A percentile compares a stretch with the other conserved stretches of the same genome.
Evolutionary conservation across 1,140 invertebrate genomes (phyloP).

Genomic region (Drosophila carrolli): DNA sequence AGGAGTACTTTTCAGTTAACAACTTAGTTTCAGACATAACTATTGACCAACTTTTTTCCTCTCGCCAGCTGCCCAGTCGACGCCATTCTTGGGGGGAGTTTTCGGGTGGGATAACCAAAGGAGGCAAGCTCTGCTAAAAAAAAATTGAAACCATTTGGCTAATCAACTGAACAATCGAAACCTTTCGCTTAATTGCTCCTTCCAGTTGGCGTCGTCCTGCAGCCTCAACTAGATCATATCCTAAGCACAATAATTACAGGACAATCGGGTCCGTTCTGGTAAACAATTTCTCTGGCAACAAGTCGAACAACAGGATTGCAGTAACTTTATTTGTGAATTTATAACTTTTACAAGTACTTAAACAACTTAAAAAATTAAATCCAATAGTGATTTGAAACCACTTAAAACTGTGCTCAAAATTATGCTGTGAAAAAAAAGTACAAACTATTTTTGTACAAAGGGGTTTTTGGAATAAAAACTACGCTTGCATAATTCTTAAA

Average conservation of each 20-base stretch:
- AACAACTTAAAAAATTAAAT: too few relatives aligned
- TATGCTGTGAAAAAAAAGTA: background rate
- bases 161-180: constrained; percentile 52
- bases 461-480: background rate
- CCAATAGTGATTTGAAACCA: background rate
- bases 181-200: constrained; percentile 38
- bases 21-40: constrained; percentile 75
- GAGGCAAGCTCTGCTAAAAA: constrained; percentile 23
- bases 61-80: constrained; percentile 25
- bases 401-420: background rate
- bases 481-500: too few relatives aligned
- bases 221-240: constrained; percentile 19
- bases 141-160: constrained; percentile 44
- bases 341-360: too few relatives aligned
- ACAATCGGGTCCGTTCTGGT: constrained; percentile 28
- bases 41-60: constrained; percentile 61
- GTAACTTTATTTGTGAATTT: background rate
- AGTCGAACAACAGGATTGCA: too few relatives aligned
- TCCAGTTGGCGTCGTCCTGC: constrained; percentile 29
- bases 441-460: background rate
- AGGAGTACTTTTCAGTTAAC: constrained; percentile 78
- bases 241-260: constrained; percentile 43
- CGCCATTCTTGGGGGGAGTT: constrained; percentile 10
- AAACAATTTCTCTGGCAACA: constrained; percentile 6
- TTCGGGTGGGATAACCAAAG: constrained; percentile 7